Conservation (phyloP, 2,888 invertebrate species). For the Stictocephala bisonia region DNA sequence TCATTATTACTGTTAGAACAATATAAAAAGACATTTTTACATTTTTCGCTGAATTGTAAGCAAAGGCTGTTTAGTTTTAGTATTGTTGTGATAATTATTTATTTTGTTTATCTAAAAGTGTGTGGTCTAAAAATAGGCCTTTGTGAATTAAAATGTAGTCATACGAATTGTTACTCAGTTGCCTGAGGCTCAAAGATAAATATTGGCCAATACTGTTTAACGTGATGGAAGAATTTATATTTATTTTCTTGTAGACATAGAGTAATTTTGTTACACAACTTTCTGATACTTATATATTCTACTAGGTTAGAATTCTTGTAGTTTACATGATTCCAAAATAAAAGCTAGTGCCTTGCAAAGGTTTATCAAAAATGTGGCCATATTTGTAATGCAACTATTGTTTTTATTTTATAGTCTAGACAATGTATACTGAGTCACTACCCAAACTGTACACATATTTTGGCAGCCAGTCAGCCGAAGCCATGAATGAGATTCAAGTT, state of each 20-base stretch:
- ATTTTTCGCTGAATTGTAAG: constrained; percentile 21
- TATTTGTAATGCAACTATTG: constrained; percentile 41
- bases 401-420: constrained; percentile 41
- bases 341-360: constrained; percentile 45
- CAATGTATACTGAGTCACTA: constrained; percentile 16
- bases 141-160: neutral
- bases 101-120: constrained; percentile 44
- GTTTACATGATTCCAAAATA: constrained; percentile 36
- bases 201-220: constrained; percentile 42
- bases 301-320: constrained; percentile 29
- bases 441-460: constrained; percentile 17
- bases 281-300: constrained; percentile 34
- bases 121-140: constrained; percentile 25
- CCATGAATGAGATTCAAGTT: constrained; percentile 34
- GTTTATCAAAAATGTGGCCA: constrained; percentile 45
- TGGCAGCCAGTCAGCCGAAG: constrained; percentile 14
- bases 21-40: constrained; percentile 45
- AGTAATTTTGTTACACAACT: constrained; percentile 34
- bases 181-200: constrained; percentile 43
- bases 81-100: constrained; percentile 49
- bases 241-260: constrained; percentile 32
- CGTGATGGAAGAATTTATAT: constrained; percentile 39
- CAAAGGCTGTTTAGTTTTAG: constrained; percentile 51
- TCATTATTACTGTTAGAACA: constrained; percentile 17
- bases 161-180: constrained; percentile 33